Evolutionary conservation across 2,888 invertebrate genomes (phyloP), one percentile per base, ranked within the genome.

Genomic region (Caradrina kadenii): DNA sequence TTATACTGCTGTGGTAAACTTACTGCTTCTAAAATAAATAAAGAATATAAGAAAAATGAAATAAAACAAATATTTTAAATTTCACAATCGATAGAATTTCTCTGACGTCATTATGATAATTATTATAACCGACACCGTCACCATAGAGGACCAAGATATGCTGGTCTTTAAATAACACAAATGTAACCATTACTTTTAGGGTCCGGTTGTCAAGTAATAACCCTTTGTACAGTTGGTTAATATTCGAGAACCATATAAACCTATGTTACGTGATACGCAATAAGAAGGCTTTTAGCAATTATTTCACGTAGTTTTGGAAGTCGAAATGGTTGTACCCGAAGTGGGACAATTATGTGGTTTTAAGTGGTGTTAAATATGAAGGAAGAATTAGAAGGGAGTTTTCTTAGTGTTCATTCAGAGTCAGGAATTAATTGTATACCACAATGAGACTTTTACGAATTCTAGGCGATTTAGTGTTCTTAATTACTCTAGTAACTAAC

Each of bases 151-250:
- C 50, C 31, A 74, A 52, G 21, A 31, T 42, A 48, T 1, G 50
- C 11, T 15, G 64, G 73, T 73, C 15, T 11, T 1, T n/a, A 15
- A 26, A 1, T 52, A 22, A 56, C 65, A 71, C 69, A 73, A 74
- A 69, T 69, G 73, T 68, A 53, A 45, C 61, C 69, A 84, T 39
- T 13, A 15, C 45, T 45, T 3, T 84, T 84, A 77, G 39, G 56
- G 70, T 73, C 75, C 66, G 69, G 70, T 80, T 83, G 70, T 72
- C 73, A 71, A 58, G 66, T 73, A 76, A 76, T 69, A 79, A 79
- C 71, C 82, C 70, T 69, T 67, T 55, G 52, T 56, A 48, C 39
- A 66, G 61, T 54, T 42, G 58, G 45, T 80, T 77, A 65, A 60
- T 31, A 60, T 22, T 63, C 21, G 19, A 10, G 21, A 53, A 50